Percentiles rank a stretch among this genome's conserved stretches.
phyloP scores from a whole-genome alignment of 2,113 vertebrate genomes.

The Burhinus bistriatus region DNA sequence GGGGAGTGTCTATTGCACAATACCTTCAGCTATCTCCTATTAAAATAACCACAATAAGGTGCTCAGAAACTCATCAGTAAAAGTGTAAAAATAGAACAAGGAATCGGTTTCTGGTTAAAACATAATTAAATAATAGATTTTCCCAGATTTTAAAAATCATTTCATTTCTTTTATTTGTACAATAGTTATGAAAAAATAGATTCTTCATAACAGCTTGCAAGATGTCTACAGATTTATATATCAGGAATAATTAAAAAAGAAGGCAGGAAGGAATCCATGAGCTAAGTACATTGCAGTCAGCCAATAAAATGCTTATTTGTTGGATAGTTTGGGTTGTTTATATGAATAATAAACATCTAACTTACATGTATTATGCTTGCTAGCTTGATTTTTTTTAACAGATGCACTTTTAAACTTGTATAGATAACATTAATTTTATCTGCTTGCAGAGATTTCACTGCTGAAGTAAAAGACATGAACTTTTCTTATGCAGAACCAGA shows the following conservation, averaged over 20 bases:
- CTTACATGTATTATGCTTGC: background rate
- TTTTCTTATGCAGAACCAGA: background rate
- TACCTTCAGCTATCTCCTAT: background rate
- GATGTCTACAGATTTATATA: background rate
- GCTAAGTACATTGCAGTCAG: background rate
- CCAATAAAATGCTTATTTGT: background rate
- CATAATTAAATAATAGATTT: background rate
- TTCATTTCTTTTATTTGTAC: background rate
- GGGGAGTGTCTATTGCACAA: background rate
- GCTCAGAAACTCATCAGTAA: background rate
- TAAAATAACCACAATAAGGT: background rate
- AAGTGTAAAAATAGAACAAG: background rate
- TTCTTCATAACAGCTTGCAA: background rate
- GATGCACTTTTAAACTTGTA: background rate
- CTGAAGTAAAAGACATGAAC: background rate
- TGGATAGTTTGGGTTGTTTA: background rate
- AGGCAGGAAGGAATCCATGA: background rate
- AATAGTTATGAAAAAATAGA: background rate
- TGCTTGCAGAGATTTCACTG: background rate
- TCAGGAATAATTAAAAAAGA: slow-evolving; percentile 24
- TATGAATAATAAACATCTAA: background rate
- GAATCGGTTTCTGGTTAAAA: background rate
- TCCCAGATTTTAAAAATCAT: background rate
- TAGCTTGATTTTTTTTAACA: background rate
- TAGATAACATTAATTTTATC: background rate